phyloP scores from a whole-genome alignment of 2,113 vertebrate genomes.

The Lycaon pictus region DNA sequence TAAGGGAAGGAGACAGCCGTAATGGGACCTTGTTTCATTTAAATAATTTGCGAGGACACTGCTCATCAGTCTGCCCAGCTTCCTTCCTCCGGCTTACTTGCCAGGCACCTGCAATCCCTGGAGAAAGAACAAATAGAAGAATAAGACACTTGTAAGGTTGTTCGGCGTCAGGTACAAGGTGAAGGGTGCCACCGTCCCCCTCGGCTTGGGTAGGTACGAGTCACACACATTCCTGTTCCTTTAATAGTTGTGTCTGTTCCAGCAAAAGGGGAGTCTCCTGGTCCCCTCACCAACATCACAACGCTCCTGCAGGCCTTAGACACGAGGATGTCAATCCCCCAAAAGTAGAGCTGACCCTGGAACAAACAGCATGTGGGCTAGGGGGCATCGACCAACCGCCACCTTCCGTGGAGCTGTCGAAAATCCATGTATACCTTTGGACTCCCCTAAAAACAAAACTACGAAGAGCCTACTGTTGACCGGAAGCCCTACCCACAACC shows the following conservation, averaged over 20 bases:
- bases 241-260: conserved; percentile 89
- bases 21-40: background rate
- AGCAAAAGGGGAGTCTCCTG: conserved; percentile 89
- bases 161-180: background rate
- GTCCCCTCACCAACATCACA: conserved; percentile 90
- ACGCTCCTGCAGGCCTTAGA: conserved; percentile 88
- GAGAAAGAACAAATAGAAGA: background rate
- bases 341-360: conserved; percentile 55
- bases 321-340: conserved; percentile 85
- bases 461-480: background rate
- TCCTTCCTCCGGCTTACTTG: background rate
- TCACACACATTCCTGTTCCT: background rate
- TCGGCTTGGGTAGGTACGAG: background rate
- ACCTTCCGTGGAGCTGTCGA: background rate
- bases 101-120: background rate
- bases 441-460: background rate
- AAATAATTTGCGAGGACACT: background rate
- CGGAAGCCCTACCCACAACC: background rate
- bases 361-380: background rate
- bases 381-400: background rate
- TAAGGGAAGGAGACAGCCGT: background rate
- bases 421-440: background rate
- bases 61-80: background rate
- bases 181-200: background rate
- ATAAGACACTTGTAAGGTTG: background rate